Base-by-base conservation (phyloP, 2,888 invertebrate genomes). In the Mylabris sibirica region DNA sequence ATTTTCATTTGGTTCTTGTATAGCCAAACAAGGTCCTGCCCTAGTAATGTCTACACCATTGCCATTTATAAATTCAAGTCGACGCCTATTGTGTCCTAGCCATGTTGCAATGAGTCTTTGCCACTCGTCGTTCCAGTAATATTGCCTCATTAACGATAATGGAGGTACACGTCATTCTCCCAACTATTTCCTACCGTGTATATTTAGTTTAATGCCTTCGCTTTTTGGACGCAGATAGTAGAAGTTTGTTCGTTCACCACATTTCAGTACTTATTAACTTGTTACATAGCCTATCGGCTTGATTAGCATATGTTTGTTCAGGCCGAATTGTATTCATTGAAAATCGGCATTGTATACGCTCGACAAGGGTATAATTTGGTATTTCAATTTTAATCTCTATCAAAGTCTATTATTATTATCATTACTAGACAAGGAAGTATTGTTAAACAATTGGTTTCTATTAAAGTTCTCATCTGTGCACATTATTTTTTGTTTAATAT, bases 71-170 rank as follows among this genome's bases (percentile, higher is more conserved):
- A 53, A 64, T 44, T 34, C 64, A 34, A 34, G 64, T 44, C 59
- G 64, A 38, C 49, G 34, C 59, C 35, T 64, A 49, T 64, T 64
- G 59, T 59, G 59, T 59, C 64, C 64, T 30, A 49, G n/a, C 44
- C 26, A 14, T n/a, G 9, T n/a, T 63, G 53, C 53, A 49, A 38
- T n/a, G 38, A 30, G n/a, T 34, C 30, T 9, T n/a, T n/a, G 14
- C 60, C 24, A 24, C 17, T 22, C 26, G 60, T 4, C 65, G 65
- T 65, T 68, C 65, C 65, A 59, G 59, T 59, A 38, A 68, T 68
- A 62, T 68, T 65, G 68, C 60, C 65, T 68, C 68, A 68, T 68
- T 68, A 68, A 62, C 68, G 59, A 20, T 65, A 68, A 68, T 68
- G 68, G 68, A 68, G 20, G 49, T 53, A 6, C n/a, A n/a, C 17